Percentiles rank a stretch among this genome's conserved stretches.
These are phyloP conservation scores for Stenichneumon culpator DNA, from an alignment of 2,888 invertebrate species.

Conservation along the genomic window DNA sequence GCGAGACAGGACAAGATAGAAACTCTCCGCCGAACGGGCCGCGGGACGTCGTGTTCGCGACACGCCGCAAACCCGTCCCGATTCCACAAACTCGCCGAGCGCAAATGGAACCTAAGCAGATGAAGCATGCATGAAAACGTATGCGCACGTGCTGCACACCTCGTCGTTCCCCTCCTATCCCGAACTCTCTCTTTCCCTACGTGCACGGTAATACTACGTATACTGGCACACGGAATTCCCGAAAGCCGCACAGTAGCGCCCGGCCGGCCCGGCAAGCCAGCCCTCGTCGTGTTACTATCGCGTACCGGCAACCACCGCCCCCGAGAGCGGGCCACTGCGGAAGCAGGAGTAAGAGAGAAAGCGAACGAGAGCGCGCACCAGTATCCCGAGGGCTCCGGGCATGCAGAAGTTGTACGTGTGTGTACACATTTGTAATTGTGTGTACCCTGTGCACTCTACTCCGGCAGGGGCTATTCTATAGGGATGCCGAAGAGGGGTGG, in stretches of 20 bases:
- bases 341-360: background rate
- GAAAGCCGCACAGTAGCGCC: conserved; percentile 17
- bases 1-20: conserved; percentile 29
- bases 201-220: background rate
- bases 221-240: conserved; percentile 6
- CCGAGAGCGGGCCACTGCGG: background rate
- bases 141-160: conserved; percentile 57
- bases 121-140: conserved; percentile 66
- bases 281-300: conserved; percentile 34
- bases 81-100: conserved; percentile 51
- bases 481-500: background rate
- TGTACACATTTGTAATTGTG: conserved; percentile 54
- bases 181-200: conserved; percentile 39
- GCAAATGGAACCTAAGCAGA: conserved; percentile 62
- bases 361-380: background rate
- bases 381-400: conserved; percentile 6
- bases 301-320: background rate
- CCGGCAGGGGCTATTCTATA: conserved; percentile 13
- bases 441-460: conserved; percentile 50
- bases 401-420: conserved; percentile 27
- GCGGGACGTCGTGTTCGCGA: conserved; percentile 41
- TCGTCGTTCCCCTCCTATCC: conserved; percentile 25
- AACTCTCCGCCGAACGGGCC: conserved; percentile 34
- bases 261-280: background rate
- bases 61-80: conserved; percentile 52